Percentiles rank a stretch among this genome's conserved stretches.
Conservation (phyloP, 2,888 invertebrate genomes). For the Eristalinus aeneus region DNA sequence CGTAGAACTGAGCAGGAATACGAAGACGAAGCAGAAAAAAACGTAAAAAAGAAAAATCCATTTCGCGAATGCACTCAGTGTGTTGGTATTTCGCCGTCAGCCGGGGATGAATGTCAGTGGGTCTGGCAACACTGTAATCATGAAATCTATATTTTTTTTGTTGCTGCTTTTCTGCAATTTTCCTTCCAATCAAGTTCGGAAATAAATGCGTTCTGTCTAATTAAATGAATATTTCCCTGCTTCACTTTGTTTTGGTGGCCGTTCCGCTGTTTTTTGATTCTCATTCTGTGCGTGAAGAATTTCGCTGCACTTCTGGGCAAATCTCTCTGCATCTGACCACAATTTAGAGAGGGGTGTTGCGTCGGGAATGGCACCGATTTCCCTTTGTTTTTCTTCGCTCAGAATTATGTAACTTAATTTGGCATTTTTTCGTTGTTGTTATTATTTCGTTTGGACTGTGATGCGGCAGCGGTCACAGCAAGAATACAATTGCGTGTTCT, state of each 20-base stretch:
- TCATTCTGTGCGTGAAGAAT: background rate
- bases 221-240: background rate
- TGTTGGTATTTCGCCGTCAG: slow-evolving; percentile 9
- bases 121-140: slow-evolving; percentile 37
- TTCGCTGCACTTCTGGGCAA: background rate
- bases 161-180: background rate
- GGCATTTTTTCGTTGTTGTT: background rate
- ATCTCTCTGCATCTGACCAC: background rate
- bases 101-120: slow-evolving; percentile 1
- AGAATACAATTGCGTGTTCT: slow-evolving; percentile 18
- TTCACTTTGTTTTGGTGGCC: background rate
- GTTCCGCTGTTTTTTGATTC: background rate
- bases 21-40: slow-evolving; percentile 11
- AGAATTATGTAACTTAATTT: slow-evolving; percentile 40
- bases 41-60: slow-evolving; percentile 37
- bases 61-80: slow-evolving; percentile 47
- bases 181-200: background rate
- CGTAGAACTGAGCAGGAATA: slow-evolving; percentile 41
- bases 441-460: background rate
- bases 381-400: slow-evolving; percentile 20
- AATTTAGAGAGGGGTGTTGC: background rate
- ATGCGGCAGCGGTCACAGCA: background rate
- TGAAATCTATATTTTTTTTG: slow-evolving; percentile 25
- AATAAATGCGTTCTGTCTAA: background rate
- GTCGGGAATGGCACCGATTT: background rate